Conservation (phyloP, 2,113 vertebrate genomes). For the Felis chaus region DNA sequence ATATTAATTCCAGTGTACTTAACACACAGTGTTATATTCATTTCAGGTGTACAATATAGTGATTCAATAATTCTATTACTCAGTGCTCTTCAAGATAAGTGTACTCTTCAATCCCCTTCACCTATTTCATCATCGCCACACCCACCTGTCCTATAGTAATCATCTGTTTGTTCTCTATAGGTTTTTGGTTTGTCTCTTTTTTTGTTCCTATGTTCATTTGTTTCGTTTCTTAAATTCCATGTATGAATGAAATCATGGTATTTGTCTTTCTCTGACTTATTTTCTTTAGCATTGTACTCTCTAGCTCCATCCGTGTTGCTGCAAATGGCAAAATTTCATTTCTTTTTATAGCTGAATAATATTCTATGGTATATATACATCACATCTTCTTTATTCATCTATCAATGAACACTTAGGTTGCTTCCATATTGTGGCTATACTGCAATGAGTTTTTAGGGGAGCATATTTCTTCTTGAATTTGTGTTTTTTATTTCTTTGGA, state of each 20-base stretch:
- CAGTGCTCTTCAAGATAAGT: neutral
- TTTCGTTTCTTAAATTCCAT: neutral
- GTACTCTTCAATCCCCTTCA: neutral
- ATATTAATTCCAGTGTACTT: neutral
- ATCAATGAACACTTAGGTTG: neutral
- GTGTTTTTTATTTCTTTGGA: neutral
- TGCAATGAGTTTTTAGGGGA: neutral
- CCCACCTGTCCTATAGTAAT: neutral
- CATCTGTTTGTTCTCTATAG: neutral
- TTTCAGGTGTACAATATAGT: neutral
- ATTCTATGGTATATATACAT: neutral
- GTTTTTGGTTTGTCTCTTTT: neutral
- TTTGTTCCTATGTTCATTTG: neutral
- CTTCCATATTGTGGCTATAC: neutral
- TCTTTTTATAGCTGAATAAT: neutral
- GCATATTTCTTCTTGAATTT: neutral
- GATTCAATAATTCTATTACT: neutral
- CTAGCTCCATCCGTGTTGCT: neutral
- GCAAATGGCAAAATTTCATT: neutral
- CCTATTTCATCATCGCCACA: neutral
- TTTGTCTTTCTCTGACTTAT: neutral
- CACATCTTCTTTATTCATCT: neutral
- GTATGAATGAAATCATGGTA: neutral
- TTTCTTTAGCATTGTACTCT: neutral
- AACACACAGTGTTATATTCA: neutral